A percentile compares a stretch with the other conserved stretches of the same genome.
phyloP scores from a whole-genome alignment of 2,113 vertebrate genomes.

The Atlantisia rogersi region DNA sequence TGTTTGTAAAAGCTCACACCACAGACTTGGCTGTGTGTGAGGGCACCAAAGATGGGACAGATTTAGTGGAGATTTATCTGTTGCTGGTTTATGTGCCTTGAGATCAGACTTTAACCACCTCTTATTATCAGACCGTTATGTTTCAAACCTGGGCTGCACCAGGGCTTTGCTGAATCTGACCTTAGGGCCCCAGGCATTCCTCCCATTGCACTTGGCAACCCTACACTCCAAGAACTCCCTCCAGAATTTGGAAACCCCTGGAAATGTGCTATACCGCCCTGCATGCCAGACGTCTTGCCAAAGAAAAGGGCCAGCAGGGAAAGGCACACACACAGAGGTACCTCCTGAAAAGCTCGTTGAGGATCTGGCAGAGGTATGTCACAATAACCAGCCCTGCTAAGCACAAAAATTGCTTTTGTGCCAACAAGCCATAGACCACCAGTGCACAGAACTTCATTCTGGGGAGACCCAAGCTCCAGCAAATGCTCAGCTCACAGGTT shows the following conservation, averaged over 20 bases:
- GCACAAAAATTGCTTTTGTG: neutral
- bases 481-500: neutral
- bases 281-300: neutral
- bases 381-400: neutral
- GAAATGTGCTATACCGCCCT: neutral
- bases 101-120: neutral
- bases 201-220: neutral
- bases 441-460: neutral
- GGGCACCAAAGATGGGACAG: neutral
- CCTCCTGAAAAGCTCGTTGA: neutral
- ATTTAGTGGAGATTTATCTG: constrained; percentile 12
- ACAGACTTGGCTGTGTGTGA: neutral
- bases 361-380: accelerated
- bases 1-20: constrained; percentile 1
- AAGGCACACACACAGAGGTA: neutral
- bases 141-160: neutral
- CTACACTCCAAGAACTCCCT: neutral
- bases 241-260: neutral
- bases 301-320: neutral
- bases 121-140: neutral
- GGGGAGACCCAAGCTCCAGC: neutral
- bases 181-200: accelerated
- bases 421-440: neutral
- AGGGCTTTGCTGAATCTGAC: neutral
- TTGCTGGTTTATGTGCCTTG: neutral